These are phyloP conservation scores for Lordiphosa clarofinis DNA, from an alignment of 1,140 invertebrate genomes.

Conservation along the genomic window DNA sequence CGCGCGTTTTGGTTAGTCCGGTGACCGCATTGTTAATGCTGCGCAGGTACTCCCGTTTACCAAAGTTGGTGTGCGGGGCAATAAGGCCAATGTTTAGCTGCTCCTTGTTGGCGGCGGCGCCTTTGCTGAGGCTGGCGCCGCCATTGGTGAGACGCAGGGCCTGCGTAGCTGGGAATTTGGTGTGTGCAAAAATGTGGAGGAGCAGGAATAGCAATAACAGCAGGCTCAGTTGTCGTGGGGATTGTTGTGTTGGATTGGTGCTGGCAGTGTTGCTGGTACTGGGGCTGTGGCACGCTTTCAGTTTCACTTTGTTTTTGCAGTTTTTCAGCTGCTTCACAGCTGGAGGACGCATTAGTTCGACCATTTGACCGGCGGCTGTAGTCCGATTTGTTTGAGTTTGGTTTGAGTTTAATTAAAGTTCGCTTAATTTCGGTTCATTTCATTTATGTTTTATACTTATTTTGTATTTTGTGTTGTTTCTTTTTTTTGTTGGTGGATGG, in stretches of 20 bases:
- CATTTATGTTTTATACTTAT: conserved; percentile 14
- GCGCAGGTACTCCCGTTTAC: conserved; percentile 84
- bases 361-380: conserved; percentile 5
- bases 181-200: conserved; percentile 7
- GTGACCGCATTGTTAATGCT: conserved; percentile 85
- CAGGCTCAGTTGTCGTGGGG: conserved; percentile 5
- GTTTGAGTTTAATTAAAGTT: conserved; percentile 6
- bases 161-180: neutral
- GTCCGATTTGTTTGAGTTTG: conserved; percentile 1
- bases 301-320: conserved; percentile 53
- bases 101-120: conserved; percentile 66
- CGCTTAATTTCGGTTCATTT: conserved; percentile 6
- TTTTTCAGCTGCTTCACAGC: conserved; percentile 19
- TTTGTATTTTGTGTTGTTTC: conserved; percentile 12
- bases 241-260: conserved; percentile 2
- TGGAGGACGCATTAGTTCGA: conserved; percentile 8
- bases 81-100: conserved; percentile 82
- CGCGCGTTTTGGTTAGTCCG: conserved; percentile 82
- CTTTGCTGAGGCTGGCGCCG: conserved; percentile 58
- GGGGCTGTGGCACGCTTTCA: conserved; percentile 40
- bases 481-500: conserved; percentile 46
- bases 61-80: conserved; percentile 82
- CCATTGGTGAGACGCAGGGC: conserved; percentile 64
- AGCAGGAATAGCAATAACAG: conserved; percentile 36
- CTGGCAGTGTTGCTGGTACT: conserved; percentile 5